Percentiles rank a stretch among this genome's conserved stretches.
Evolutionary conservation across 2,888 invertebrate species (phyloP).

Genomic region (Tachina grossa): DNA sequence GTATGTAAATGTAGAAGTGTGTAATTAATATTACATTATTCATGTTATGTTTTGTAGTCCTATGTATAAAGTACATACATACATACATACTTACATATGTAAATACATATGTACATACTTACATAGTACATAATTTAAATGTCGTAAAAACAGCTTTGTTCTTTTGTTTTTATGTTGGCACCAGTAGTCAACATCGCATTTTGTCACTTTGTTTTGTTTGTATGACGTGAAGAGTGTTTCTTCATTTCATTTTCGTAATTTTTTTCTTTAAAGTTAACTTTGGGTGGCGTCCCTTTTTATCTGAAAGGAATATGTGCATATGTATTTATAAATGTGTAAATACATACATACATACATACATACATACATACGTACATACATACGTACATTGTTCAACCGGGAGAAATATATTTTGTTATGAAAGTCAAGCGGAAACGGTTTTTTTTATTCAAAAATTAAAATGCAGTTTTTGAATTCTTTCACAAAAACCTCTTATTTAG

Average conservation of each 20-base stretch:
- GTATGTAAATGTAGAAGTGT: not conserved
- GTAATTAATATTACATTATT: conserved; percentile 29
- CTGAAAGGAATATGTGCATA: conserved; percentile 39
- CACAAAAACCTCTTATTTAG: too few species aligned
- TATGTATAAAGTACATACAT: not conserved
- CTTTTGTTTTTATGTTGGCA: conserved; percentile 42
- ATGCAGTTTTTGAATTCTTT: not conserved
- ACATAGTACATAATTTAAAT: conserved; percentile 3
- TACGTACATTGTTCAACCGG: not conserved
- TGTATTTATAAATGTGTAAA: not conserved
- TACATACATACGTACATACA: not conserved
- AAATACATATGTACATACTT: not conserved
- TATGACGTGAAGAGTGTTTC: conserved; percentile 12
- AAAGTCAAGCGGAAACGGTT: conserved; percentile 19
- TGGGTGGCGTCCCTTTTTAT: conserved; percentile 49
- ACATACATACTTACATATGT: not conserved
- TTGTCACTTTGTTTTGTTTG: conserved; percentile 40
- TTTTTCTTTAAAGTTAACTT: conserved; percentile 24
- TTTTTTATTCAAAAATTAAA: not conserved
- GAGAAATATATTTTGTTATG: not conserved
- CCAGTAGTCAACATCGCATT: conserved; percentile 39
- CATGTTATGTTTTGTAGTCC: conserved; percentile 31
- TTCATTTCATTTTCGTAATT: not conserved
- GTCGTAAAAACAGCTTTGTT: conserved; percentile 6
- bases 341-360: not conserved